phyloP scores from a whole-genome alignment of 53 echinoderm and acorn worm genomes.

The Henricia sp. region DNA sequence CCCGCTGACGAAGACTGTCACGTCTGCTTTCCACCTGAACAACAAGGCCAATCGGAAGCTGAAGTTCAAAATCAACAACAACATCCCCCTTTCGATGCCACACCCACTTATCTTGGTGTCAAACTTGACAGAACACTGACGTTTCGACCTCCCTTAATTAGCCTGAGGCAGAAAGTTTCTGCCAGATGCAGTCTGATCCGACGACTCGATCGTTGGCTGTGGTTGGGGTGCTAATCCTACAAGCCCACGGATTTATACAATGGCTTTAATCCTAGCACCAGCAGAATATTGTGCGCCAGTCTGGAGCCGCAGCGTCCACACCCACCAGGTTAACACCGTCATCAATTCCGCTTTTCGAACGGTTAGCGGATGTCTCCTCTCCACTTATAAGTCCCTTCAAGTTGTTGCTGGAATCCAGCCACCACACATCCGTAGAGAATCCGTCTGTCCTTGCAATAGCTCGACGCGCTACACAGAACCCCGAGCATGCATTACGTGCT shows the following conservation, averaged over 20 bases:
- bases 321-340: not conserved
- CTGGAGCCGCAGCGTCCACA: constrained; percentile 23
- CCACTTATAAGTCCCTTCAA: no score
- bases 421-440: no score
- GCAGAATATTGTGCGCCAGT: constrained; percentile 34
- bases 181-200: constrained; percentile 37
- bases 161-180: constrained; percentile 39
- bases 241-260: constrained; percentile 19
- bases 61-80: not conserved
- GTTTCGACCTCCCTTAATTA: constrained; percentile 34
- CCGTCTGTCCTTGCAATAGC: no score
- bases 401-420: no score
- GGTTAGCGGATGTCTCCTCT: no score
- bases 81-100: constrained; percentile 8
- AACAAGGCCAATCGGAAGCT: constrained; percentile 43
- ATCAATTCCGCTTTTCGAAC: no score
- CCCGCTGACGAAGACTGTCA: constrained; percentile 29
- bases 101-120: constrained; percentile 61
- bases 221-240: constrained; percentile 41
- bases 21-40: constrained; percentile 52
- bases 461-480: no score
- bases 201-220: constrained; percentile 33
- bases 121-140: constrained; percentile 61
- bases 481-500: no score
- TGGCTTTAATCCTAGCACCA: constrained; percentile 29